Evolutionary conservation across 2,113 vertebrate species (phyloP), one percentile per base, ranked within the genome.

Genomic region (Tetrao urogallus): DNA sequence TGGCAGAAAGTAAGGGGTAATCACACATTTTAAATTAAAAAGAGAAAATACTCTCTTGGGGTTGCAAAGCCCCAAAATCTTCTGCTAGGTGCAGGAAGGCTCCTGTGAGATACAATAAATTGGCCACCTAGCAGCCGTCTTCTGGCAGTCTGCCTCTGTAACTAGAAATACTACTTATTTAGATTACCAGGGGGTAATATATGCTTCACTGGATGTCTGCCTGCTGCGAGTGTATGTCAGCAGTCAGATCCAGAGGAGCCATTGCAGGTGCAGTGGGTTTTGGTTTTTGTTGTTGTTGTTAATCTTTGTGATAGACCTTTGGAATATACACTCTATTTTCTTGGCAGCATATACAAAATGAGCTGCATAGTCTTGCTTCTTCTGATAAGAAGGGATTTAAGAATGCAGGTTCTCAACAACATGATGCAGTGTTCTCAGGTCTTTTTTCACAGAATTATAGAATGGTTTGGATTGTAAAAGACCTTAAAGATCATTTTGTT

Each of bases 21-120:
- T 88, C 74, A 87, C 84, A 94, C 71, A 42, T 94, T 93, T 85
- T 85, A 91, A 89, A 92, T 89, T 58, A 77, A 74, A 95, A 87
- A 61, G 32, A 48, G 61, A 63, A 40, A 70, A 65, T 65, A 38
- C 30, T 56, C 75, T 88, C 75, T 36, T 12, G 20, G 34, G 64
- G 10, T 13, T 81, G 4, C 27, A 36, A 10, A 25, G 28, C 19
- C 64, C 57, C 42, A 19, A 57, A 74, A 80, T 89, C 50, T 91
- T 81, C 56, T 82, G 42, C 64, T 64, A 64, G 67, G 67, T 63
- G 56, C 65, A 43, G 48, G 60, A 88, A 83, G 38, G 42, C 42
- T 89, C 60, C 30, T 20, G 34, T 56, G 50, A 91, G 38, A 72
- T 18, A 43, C 22, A 67, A 3, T 10, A 22, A 43, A 60, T 47